phyloP scores from a whole-genome alignment of 2,888 invertebrate species.

The Germaria angustata region DNA sequence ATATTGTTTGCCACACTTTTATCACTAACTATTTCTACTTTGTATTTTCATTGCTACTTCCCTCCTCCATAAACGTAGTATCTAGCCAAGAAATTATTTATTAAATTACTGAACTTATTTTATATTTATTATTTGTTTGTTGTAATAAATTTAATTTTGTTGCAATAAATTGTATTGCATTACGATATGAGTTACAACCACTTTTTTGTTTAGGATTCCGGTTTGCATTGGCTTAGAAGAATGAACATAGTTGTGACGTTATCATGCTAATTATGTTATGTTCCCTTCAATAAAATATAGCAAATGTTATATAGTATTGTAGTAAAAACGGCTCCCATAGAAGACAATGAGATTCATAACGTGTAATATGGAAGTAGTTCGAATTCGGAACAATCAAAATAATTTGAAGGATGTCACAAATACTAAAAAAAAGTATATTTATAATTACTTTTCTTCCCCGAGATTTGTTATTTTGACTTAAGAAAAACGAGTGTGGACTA shows the following conservation, averaged over 20 bases:
- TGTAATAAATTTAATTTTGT: constrained; percentile 28
- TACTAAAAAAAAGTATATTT: too few relatives aligned
- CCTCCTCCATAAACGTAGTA: background rate
- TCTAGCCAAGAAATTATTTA: background rate
- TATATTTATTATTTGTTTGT: constrained; percentile 27
- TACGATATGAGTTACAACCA: constrained; percentile 38
- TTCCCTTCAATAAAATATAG: background rate
- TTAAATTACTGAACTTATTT: constrained; percentile 15
- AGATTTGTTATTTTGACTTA: too few relatives aligned
- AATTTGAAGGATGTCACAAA: too few relatives aligned
- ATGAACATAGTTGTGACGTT: background rate
- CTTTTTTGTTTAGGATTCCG: constrained; percentile 11
- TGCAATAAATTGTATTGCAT: constrained; percentile 46
- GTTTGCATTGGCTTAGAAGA: background rate
- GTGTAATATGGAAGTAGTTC: too few relatives aligned
- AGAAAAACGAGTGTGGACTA: too few relatives aligned
- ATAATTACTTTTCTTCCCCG: too few relatives aligned
- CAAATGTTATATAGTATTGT: too few relatives aligned
- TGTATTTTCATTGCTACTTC: background rate
- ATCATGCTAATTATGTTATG: background rate
- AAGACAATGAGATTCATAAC: too few relatives aligned
- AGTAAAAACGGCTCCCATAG: too few relatives aligned
- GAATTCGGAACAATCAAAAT: too few relatives aligned
- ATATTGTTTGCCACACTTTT: constrained; percentile 18
- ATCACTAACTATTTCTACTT: constrained; percentile 6